Conservation (phyloP, 2,113 vertebrate genomes). For the Tringa solitaria region DNA sequence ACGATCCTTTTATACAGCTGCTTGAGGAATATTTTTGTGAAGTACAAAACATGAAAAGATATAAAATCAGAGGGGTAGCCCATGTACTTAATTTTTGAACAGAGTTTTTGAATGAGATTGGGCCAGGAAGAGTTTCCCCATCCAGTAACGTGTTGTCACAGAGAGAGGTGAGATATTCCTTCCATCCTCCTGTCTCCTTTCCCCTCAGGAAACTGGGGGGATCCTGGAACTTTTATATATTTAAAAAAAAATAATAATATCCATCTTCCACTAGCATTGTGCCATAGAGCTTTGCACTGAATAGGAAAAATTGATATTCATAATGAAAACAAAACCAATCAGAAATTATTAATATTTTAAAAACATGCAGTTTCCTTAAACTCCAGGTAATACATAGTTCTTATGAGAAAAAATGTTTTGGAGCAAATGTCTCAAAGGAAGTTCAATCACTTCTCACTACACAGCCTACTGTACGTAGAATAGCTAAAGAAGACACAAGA, state of each 20-base stretch:
- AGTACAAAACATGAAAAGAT: not conserved
- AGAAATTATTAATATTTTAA: not conserved
- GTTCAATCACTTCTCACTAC: not conserved
- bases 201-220: no score
- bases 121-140: not conserved
- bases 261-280: not conserved
- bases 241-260: not conserved
- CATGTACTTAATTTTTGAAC: not conserved
- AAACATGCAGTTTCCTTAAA: not conserved
- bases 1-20: not conserved
- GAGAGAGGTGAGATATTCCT: not conserved
- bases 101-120: not conserved
- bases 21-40: not conserved
- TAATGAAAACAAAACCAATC: not conserved
- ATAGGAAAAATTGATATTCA: not conserved
- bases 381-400: not conserved
- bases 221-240: not conserved
- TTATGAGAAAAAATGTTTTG: constrained; percentile 15
- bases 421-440: not conserved
- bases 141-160: not conserved
- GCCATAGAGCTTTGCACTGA: not conserved
- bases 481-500: not conserved
- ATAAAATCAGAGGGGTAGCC: not conserved
- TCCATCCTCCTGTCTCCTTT: not conserved
- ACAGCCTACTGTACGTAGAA: not conserved